Percentiles rank a stretch among this genome's conserved stretches.
Evolutionary conservation across 2,888 invertebrate genomes (phyloP).

Genomic region (Nymphalis polychloros): DNA sequence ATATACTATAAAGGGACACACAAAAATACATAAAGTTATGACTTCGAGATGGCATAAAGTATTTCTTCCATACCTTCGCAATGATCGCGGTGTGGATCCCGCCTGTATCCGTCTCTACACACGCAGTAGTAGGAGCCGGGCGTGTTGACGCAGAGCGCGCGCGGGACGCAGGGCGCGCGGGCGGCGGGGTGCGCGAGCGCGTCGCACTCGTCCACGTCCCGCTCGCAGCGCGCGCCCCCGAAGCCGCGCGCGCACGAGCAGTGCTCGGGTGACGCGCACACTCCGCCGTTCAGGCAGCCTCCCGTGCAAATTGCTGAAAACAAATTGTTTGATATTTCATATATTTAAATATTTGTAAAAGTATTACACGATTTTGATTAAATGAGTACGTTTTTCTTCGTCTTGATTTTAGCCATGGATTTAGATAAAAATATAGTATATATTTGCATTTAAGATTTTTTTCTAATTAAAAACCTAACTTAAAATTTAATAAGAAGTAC

Average conservation of each 20-base stretch:
- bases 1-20: too few relatives aligned
- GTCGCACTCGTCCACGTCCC: conserved; percentile 92
- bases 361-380: too few relatives aligned
- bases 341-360: too few relatives aligned
- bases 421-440: too few relatives aligned
- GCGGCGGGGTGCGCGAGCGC: conserved; percentile 85
- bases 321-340: background rate
- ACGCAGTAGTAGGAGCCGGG: conserved; percentile 95
- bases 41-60: too few relatives aligned
- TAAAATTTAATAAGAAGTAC: too few relatives aligned
- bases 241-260: conserved; percentile 92
- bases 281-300: conserved; percentile 91
- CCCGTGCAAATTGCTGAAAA: conserved; percentile 88
- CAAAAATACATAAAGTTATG: too few relatives aligned
- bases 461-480: too few relatives aligned
- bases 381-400: too few relatives aligned
- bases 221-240: conserved; percentile 90
- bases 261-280: conserved; percentile 87
- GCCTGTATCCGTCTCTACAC: conserved; percentile 89
- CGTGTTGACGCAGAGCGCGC: conserved; percentile 92
- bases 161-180: conserved; percentile 86
- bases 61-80: conserved; percentile 80
- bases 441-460: too few relatives aligned
- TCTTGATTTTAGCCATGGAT: too few relatives aligned
- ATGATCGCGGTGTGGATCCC: conserved; percentile 79